phyloP scores from a whole-genome alignment of 2,888 invertebrate genomes.

The Drosophila melanocephala region DNA sequence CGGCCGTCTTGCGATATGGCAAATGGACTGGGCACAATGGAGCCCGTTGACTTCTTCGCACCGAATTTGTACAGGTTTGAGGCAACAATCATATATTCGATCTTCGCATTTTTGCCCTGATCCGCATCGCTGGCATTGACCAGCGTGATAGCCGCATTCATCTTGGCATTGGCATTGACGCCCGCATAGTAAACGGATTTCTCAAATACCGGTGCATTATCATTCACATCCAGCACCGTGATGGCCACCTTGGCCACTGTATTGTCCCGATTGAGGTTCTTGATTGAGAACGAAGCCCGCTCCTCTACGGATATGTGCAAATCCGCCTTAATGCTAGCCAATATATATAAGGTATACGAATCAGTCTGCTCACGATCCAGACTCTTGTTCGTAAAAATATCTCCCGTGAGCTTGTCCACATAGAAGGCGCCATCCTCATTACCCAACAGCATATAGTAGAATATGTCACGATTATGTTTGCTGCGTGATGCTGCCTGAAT shows the following conservation, averaged over 20 bases:
- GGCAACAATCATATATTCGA: constrained; percentile 92
- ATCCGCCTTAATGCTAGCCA: constrained; percentile 94
- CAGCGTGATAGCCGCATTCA: constrained; percentile 91
- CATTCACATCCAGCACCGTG: constrained; percentile 92
- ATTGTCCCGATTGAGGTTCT: constrained; percentile 87
- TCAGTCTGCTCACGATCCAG: constrained; percentile 92
- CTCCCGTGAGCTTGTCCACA: constrained; percentile 92
- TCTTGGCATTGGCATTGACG: constrained; percentile 91
- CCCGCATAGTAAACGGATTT: constrained; percentile 87
- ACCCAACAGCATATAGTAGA: constrained; percentile 92
- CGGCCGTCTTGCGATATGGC: constrained; percentile 84
- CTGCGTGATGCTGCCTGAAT: constrained; percentile 87
- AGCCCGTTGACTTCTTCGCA: constrained; percentile 90
- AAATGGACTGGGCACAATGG: constrained; percentile 95
- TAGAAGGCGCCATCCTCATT: constrained; percentile 92
- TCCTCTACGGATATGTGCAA: constrained; percentile 88
- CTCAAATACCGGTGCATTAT: constrained; percentile 92
- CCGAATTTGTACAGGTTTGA: constrained; percentile 93
- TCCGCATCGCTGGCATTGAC: constrained; percentile 94
- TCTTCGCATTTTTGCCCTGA: constrained; percentile 92
- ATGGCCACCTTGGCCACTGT: constrained; percentile 91
- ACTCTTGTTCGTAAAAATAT: constrained; percentile 91
- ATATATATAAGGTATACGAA: constrained; percentile 91
- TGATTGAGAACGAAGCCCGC: constrained; percentile 85
- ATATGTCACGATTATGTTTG: constrained; percentile 92